These are phyloP conservation scores for Trachymyrmex septentrionalis DNA, from an alignment of 1,140 invertebrate species.

Conservation along the genomic window DNA sequence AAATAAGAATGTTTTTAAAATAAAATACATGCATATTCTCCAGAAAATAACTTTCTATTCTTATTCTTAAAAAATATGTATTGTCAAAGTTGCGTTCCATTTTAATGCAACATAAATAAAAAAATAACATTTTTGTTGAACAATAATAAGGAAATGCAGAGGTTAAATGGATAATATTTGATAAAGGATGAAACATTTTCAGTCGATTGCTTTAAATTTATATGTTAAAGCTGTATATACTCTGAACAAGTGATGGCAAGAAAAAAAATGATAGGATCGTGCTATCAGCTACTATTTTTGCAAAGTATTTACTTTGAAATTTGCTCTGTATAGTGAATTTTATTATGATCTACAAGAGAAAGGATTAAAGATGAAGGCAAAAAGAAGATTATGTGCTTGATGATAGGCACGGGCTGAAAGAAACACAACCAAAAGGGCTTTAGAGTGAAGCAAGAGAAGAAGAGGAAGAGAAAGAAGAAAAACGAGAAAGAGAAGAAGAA, in stretches of 20 bases:
- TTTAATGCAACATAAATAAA: neutral
- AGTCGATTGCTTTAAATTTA: constrained; percentile 27
- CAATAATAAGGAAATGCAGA: neutral
- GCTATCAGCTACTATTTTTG: neutral
- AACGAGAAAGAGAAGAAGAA: neutral
- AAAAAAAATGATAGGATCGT: neutral
- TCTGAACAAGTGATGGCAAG: neutral
- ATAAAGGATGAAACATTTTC: constrained; percentile 17
- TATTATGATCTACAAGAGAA: constrained; percentile 14
- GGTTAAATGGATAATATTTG: neutral
- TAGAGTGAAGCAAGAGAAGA: constrained; percentile 16
- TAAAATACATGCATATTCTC: no score
- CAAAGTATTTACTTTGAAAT: constrained; percentile 19
- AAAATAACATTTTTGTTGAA: constrained; percentile 12
- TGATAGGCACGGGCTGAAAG: constrained; percentile 9
- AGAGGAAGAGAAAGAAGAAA: constrained; percentile 6
- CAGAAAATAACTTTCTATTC: no score
- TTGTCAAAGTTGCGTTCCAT: neutral
- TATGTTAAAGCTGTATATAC: neutral
- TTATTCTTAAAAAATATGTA: no score
- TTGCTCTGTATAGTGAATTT: neutral
- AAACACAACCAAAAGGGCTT: constrained; percentile 25
- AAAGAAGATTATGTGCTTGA: constrained; percentile 30
- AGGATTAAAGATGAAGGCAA: constrained; percentile 22
- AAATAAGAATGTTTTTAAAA: no score